Base-by-base conservation (phyloP, 2,888 invertebrate species). In the Baccha elongata region DNA sequence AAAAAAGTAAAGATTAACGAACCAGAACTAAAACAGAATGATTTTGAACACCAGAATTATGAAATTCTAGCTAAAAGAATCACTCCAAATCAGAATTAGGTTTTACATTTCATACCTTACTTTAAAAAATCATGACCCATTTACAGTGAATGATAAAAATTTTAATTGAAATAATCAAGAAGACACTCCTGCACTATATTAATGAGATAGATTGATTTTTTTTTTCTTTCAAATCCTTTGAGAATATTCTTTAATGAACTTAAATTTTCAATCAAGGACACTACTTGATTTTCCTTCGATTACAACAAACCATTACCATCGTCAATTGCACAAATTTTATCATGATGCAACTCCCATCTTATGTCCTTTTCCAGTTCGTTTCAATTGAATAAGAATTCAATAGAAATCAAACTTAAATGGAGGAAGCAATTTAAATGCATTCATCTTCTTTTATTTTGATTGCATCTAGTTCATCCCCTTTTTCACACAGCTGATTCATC, bases 191-290 rank as follows among this genome's bases (percentile, higher is more conserved):
- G n/a, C 23, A 23, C 5, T 23, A 4, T 35, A 10, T 10, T 35
- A 10, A 35, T 35, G 35, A 35, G 6, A 35, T 11, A 11, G 10
- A 35, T 35, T 35, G 35, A 35, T 35, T 35, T 35, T 35, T 11
- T 4, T 35, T 35, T 35, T n/a, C n/a, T 8, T 35, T 35, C 6
- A 10, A 35, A 35, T 35, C 35, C 35, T 1, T 10, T 35, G 35
- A 35, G 8, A 10, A 35, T 35, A 6, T 23, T 23, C 10, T 35
- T 3, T 35, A 35, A 35, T 35, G 8, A 35, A 35, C 35, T 35
- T 35, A 35, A 35, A 65, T 29, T 53, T 52, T 13, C 44, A 44
- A 46, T 52, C 65, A 40, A 32, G 17, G 17, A 26, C 17, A 11
- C 29, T 3, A 11, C 29, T 3, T 3, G 35, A 35, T 35, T 35